Evolutionary conservation across 2,113 vertebrate species (phyloP).

Genomic region (Asarcornis scutulata): DNA sequence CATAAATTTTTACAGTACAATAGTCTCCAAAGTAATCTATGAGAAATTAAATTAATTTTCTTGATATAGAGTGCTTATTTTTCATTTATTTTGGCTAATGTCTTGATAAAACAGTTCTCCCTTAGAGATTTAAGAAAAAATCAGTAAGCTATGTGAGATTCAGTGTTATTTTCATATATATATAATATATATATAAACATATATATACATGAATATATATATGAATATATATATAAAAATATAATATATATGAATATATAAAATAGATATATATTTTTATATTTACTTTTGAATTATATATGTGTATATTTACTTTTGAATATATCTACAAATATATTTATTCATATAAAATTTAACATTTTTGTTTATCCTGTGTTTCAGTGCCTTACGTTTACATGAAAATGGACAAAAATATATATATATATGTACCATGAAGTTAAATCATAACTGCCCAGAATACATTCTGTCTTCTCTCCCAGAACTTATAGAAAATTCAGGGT

Average conservation of each 20-base stretch:
- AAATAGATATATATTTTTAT: too few species aligned
- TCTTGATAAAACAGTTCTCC: background rate
- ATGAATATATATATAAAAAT: too few species aligned
- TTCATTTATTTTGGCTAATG: background rate
- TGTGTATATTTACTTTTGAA: too few species aligned
- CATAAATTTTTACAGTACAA: constrained; percentile 19
- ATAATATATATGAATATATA: too few species aligned
- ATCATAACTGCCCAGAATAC: background rate
- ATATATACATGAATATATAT: too few species aligned
- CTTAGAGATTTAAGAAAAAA: background rate
- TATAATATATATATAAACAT: too few species aligned
- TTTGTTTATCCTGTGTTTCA: background rate
- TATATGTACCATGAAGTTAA: background rate
- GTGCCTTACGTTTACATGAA: background rate
- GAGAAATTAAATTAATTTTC: constrained; percentile 22
- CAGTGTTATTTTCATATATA: background rate
- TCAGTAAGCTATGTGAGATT: background rate
- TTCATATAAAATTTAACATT: background rate
- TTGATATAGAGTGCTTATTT: background rate
- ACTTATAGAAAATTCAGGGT: background rate
- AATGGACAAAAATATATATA: background rate
- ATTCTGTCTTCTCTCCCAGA: background rate
- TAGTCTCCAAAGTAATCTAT: background rate
- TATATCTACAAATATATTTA: background rate
- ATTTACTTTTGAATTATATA: too few species aligned